Base-by-base conservation (phyloP, 2,888 invertebrate genomes). In the Ernsta delagoae region DNA sequence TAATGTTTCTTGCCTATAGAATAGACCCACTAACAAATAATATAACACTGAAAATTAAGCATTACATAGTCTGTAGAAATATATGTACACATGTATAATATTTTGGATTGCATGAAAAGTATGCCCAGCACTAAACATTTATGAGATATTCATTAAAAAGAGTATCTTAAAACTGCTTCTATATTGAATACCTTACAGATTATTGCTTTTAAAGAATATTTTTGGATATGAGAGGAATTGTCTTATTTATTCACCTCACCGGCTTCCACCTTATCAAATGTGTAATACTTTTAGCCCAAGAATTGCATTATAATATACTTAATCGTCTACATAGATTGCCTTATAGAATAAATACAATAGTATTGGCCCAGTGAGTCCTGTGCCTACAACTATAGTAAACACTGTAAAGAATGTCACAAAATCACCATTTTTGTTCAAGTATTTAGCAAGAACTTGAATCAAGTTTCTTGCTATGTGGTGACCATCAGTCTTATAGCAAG, bases 401-500 rank as follows among this genome's bases (percentile, higher is more conserved):
- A 96, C 92, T 61, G 96, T 92, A 48, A 88, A 87, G 74, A 91
- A 89, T 53, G 87, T 88, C 7, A 92, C 87, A 83, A 92, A 92
- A 71, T 92, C 90, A 71, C 95, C 81, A 97, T 93, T 83, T 94
- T 95, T 79, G 95, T 94, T 84, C 86, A 94, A 79, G 92, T 93
- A 83, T 93, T 94, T 86, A 86, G 95, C 81, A 88, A 96, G 85
- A 74, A 95, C 88, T 83, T 96, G 95, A 71, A 95, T 94, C 62
- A 97, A 87, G 72, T 95, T 95, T 79, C 95, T 95, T 59, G 96
- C 94, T 77, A 99, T 98, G 85, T 97, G 96, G 82, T 99, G 97
- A 0, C 99, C 99, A 87, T 99, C 99, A 82, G 98, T 96, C 72
- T 96, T 97, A 83, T 98, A 97, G 85, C 98, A 98, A 0, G 99